phyloP scores from a whole-genome alignment of 2,113 vertebrate genomes.

The Carollia perspicillata region DNA sequence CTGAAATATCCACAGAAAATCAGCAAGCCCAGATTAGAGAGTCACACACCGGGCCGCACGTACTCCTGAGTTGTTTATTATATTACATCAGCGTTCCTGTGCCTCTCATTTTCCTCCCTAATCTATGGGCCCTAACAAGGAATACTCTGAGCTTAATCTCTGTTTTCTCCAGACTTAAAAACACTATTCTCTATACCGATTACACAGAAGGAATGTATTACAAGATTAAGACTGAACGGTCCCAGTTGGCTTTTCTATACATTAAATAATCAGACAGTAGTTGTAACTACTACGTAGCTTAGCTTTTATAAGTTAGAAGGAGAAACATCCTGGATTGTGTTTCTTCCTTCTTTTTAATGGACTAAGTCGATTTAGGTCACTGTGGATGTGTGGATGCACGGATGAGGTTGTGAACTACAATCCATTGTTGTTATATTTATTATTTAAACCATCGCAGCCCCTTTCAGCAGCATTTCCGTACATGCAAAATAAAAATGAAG shows the following conservation, averaged over 20 bases:
- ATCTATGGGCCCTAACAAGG: not conserved
- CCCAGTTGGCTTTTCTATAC: not conserved
- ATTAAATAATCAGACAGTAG: not conserved
- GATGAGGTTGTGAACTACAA: not conserved
- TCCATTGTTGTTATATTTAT: not conserved
- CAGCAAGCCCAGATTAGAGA: not conserved
- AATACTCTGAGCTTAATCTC: not conserved
- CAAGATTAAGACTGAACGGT: not conserved
- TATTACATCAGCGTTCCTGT: accelerated
- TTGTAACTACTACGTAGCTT: not conserved
- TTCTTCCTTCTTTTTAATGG: not conserved
- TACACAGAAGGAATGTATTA: not conserved
- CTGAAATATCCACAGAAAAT: not conserved
- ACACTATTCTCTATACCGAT: accelerated
- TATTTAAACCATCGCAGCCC: not conserved
- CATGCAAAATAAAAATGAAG: not conserved
- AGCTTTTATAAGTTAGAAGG: not conserved
- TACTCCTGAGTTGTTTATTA: not conserved
- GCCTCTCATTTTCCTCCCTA: not conserved
- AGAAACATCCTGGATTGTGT: not conserved
- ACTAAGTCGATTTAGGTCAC: not conserved
- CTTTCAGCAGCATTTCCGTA: not conserved
- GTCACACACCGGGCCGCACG: accelerated
- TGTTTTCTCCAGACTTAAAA: not conserved
- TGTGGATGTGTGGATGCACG: not conserved